These are phyloP conservation scores for Orthosia gracilis DNA, from an alignment of 2,888 invertebrate genomes.

Conservation along the genomic window DNA sequence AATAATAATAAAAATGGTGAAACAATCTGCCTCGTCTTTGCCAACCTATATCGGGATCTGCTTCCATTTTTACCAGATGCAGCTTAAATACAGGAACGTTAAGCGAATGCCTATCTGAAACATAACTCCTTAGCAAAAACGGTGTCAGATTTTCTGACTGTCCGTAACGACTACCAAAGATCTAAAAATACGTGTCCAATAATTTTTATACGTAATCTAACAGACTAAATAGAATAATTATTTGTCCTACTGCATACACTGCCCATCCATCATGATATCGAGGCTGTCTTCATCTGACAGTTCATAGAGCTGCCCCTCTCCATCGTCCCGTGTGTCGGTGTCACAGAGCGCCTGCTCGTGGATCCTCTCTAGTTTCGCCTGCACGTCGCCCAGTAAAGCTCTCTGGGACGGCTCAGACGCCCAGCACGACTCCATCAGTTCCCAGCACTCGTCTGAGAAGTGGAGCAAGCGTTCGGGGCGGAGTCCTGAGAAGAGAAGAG, in stretches of 20 bases:
- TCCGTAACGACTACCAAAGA: too few species aligned
- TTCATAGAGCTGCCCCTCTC: constrained; percentile 42
- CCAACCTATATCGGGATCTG: too few species aligned
- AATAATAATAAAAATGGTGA: too few species aligned
- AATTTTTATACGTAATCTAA: too few species aligned
- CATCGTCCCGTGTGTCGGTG: constrained; percentile 35
- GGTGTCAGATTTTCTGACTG: too few species aligned
- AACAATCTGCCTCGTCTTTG: too few species aligned
- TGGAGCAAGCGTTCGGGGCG: constrained; percentile 95
- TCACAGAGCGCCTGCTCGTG: constrained; percentile 66
- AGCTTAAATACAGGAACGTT: too few species aligned
- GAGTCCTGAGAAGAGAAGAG: constrained; percentile 90
- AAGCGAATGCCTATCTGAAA: too few species aligned
- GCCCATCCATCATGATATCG: constrained; percentile 61
- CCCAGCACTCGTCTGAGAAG: constrained; percentile 96
- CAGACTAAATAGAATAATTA: too few species aligned
- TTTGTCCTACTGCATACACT: neutral
- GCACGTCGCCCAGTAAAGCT: constrained; percentile 95
- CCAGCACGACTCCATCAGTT: constrained; percentile 96
- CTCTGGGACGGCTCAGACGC: constrained; percentile 93
- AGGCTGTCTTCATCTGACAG: constrained; percentile 75
- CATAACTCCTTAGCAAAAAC: too few species aligned
- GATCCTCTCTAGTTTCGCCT: constrained; percentile 92
- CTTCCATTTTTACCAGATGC: too few species aligned
- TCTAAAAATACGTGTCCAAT: too few species aligned